Evolutionary conservation across 2,888 invertebrate genomes (phyloP), one percentile per base, ranked within the genome.

Genomic region (Drosophila maculinotata): DNA sequence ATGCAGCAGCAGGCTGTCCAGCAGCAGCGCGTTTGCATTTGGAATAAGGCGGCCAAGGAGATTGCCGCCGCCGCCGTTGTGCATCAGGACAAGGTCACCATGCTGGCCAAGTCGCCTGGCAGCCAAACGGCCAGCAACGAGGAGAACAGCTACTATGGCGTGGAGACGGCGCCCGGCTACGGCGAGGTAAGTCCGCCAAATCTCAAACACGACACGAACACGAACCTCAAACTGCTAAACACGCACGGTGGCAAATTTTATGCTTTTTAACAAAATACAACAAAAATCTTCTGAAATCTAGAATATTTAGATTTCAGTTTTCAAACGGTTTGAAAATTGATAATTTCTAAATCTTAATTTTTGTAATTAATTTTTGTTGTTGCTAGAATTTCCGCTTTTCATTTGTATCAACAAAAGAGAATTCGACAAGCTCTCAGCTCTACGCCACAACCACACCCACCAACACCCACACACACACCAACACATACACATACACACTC

Each of bases 11-110:
- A 77, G 65, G 72, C 85, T 2, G 90, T 90, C 35, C 91, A 91
- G 41, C 96, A 96, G 90, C 95, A 96, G 87, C 94, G 94, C 41
- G 95, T 96, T 14, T 96, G 96, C 90, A 95, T 96, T 23, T 96
- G 96, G 96, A 96, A 95, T 89, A 94, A 95, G 86, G 93, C 95
- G 54, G 93, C 93, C 20, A 87, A 89, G 59, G 85, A 85, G 51
- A 75, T 83, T 28, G 77, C 76, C 1, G 81, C 79, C 1, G 77
- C 71, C 2, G 77, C 70, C 6, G 76, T 72, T 1, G 76, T 70
- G 41, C 60, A 62, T 8, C 58, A 69, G 35, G 79, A 79, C 10
- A 81, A 83, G 39, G 54, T 36, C 0, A 58, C 28, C 28, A 41
- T 56, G 6, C 23, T 84, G 35, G 25, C 36, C 30, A 83, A 85